Evolutionary conservation across 1,140 invertebrate genomes (phyloP).

Genomic region (Whitmania pigra): DNA sequence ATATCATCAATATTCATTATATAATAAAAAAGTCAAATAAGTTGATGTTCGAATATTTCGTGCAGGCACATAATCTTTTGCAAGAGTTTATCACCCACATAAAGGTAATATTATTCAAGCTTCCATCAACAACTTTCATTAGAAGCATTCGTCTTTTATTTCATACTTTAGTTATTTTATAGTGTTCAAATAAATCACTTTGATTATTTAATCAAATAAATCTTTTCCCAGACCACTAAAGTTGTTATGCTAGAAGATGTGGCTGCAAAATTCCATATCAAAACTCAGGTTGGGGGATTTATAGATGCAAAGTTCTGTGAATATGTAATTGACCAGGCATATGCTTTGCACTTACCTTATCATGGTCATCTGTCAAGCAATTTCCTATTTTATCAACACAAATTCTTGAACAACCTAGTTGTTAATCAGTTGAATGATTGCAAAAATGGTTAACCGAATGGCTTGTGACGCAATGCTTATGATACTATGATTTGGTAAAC

Average conservation of each 20-base stretch:
- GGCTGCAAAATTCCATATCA: constrained; percentile 77
- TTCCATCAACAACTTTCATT: constrained; percentile 13
- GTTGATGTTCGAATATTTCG: constrained; percentile 25
- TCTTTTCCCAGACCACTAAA: constrained; percentile 56
- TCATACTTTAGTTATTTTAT: neutral
- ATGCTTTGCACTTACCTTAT: too few species aligned
- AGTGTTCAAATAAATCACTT: neutral
- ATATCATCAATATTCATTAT: neutral
- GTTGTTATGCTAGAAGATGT: constrained; percentile 89
- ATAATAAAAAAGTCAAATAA: too few species aligned
- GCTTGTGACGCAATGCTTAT: too few species aligned
- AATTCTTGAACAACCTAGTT: too few species aligned
- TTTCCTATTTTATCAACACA: neutral
- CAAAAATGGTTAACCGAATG: too few species aligned
- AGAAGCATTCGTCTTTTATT: constrained; percentile 20
- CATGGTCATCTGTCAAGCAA: too few species aligned
- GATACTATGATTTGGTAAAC: too few species aligned
- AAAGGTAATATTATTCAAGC: constrained; percentile 45
- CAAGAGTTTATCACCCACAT: constrained; percentile 56
- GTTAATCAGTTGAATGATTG: too few species aligned
- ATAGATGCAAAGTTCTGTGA: neutral
- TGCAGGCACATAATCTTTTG: constrained; percentile 41
- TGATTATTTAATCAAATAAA: neutral
- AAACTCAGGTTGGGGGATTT: constrained; percentile 56
- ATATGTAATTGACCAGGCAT: too few species aligned